These are phyloP conservation scores for Paraplagusia blochii DNA, from an alignment of 2,113 vertebrate genomes.

Conservation along the genomic window DNA sequence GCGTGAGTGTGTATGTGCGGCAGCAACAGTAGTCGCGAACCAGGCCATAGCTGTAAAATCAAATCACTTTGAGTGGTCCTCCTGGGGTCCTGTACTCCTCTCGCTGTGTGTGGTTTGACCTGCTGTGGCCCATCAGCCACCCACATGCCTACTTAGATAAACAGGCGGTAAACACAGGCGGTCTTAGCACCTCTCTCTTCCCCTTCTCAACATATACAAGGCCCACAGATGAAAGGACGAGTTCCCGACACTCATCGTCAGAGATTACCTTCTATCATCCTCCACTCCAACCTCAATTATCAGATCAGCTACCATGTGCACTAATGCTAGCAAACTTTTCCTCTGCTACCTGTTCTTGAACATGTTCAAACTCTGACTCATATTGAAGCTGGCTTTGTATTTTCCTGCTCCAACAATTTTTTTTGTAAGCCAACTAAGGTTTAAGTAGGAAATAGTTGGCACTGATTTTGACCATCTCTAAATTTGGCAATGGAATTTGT, in stretches of 20 bases:
- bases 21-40: conserved; percentile 60
- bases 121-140: conserved; percentile 49
- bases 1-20: conserved; percentile 28
- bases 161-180: conserved; percentile 73
- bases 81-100: conserved; percentile 62
- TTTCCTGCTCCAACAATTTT: too few relatives aligned
- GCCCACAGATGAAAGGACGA: conserved; percentile 67
- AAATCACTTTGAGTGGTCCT: conserved; percentile 74
- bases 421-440: too few relatives aligned
- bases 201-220: conserved; percentile 66
- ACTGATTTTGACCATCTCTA: too few relatives aligned
- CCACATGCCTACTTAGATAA: conserved; percentile 75
- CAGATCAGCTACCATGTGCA: conserved; percentile 50
- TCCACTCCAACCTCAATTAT: conserved; percentile 55
- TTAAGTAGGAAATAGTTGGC: too few relatives aligned
- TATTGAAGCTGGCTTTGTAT: too few relatives aligned
- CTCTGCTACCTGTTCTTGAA: background rate
- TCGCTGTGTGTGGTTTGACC: conserved; percentile 78
- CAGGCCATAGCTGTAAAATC: conserved; percentile 66
- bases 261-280: conserved; percentile 56
- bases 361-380: too few relatives aligned
- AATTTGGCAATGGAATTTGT: too few relatives aligned
- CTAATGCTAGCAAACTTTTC: conserved; percentile 22
- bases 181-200: conserved; percentile 59
- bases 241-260: conserved; percentile 60